Evolutionary conservation across 2,797 vertebrate species (phyloP).

Genomic region (Lagodon rhomboides): DNA sequence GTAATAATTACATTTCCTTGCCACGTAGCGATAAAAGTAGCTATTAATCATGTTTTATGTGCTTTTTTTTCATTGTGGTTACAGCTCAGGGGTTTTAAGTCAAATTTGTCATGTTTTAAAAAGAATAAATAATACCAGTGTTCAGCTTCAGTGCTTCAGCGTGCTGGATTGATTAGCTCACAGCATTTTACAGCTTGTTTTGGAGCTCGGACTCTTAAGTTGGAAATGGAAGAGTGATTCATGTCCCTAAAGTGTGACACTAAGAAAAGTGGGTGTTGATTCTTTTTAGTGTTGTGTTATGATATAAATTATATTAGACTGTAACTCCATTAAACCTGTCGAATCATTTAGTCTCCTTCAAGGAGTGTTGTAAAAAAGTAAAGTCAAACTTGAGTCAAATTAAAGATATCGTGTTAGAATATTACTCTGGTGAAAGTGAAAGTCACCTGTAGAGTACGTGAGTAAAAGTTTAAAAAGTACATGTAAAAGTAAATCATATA

Average conservation of each 20-base stretch:
- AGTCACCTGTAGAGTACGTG: too few relatives aligned
- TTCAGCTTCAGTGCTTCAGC: conserved; percentile 37
- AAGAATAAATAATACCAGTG: conserved; percentile 12
- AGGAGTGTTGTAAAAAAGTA: too few relatives aligned
- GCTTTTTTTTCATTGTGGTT: conserved; percentile 14
- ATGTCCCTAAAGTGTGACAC: conserved; percentile 15
- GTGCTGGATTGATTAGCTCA: conserved; percentile 19
- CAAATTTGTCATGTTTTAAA: conserved; percentile 24
- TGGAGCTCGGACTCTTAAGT: background rate
- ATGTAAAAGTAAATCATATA: too few relatives aligned
- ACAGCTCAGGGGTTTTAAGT: background rate
- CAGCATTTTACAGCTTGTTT: conserved; percentile 4
- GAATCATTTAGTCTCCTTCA: background rate
- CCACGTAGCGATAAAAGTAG: conserved; percentile 2
- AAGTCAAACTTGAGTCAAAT: too few relatives aligned
- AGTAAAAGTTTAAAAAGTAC: too few relatives aligned
- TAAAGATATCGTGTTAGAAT: too few relatives aligned
- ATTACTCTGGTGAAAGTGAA: too few relatives aligned
- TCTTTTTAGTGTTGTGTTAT: too few relatives aligned
- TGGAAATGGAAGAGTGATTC: conserved; percentile 2
- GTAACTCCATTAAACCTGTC: background rate
- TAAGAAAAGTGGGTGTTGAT: background rate
- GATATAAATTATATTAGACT: background rate
- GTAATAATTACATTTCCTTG: conserved; percentile 3
- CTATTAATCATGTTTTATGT: conserved; percentile 31